phyloP scores from a whole-genome alignment of 2,888 invertebrate species.

The Hypolimnas misippus region DNA sequence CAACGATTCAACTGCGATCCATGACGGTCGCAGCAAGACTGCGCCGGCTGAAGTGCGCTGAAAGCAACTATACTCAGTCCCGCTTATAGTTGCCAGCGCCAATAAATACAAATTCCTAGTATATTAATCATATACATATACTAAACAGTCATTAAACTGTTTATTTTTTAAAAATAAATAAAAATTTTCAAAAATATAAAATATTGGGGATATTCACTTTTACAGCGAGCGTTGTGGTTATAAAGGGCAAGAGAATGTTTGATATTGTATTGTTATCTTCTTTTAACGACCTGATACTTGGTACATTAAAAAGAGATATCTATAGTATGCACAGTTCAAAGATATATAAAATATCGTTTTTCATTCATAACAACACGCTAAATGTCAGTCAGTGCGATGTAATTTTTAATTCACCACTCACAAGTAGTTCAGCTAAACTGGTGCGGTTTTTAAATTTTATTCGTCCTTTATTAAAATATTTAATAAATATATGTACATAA shows the following conservation, averaged over 20 bases:
- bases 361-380: slow-evolving; percentile 13
- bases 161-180: neutral
- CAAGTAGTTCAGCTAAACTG: neutral
- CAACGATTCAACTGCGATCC: slow-evolving; percentile 72
- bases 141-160: neutral
- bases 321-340: slow-evolving; percentile 1
- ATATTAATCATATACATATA: neutral
- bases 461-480: neutral
- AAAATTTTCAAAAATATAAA: neutral
- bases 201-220: neutral
- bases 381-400: slow-evolving; percentile 4
- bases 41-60: slow-evolving; percentile 61
- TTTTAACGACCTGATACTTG: neutral
- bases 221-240: neutral
- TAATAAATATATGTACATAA: neutral
- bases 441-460: neutral
- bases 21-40: slow-evolving; percentile 77
- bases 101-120: neutral
- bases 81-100: slow-evolving; percentile 26
- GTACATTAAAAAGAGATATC: neutral
- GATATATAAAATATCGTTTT: slow-evolving; percentile 40
- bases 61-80: slow-evolving; percentile 28
- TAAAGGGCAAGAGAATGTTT: neutral
- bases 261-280: neutral
- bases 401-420: slow-evolving; percentile 12